These are phyloP conservation scores for Mus caroli DNA, from an alignment of 2,797 vertebrate species.

Conservation along the genomic window DNA sequence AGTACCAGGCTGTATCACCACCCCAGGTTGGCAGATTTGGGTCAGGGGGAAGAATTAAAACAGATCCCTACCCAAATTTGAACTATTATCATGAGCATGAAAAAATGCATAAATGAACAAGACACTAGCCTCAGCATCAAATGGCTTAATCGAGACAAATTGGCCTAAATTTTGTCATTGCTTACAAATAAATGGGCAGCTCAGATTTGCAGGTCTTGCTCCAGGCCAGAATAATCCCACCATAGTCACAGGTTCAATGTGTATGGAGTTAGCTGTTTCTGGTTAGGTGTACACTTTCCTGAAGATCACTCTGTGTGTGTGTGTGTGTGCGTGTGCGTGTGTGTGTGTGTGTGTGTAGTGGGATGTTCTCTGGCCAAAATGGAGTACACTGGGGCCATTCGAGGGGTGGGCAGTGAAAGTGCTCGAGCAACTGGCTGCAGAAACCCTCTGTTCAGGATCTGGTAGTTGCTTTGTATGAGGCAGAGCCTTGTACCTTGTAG, in stretches of 20 bases:
- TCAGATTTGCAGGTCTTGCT: neutral
- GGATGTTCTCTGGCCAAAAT: neutral
- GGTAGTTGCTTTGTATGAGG: neutral
- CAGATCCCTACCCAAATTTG: neutral
- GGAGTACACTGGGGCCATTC: neutral
- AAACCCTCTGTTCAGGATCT: neutral
- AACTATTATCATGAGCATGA: neutral
- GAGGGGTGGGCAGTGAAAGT: neutral
- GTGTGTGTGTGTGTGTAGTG: no score
- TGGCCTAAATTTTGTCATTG: neutral
- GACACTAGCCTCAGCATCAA: neutral
- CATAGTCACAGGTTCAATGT: neutral
- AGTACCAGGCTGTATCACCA: neutral
- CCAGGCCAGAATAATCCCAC: neutral
- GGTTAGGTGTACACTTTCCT: neutral
- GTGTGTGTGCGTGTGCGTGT: no score
- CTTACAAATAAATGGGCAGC: neutral
- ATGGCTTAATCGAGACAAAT: neutral
- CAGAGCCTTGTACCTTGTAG: neutral
- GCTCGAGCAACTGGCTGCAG: neutral
- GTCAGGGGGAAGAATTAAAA: neutral
- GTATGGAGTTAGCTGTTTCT: neutral
- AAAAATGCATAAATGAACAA: neutral
- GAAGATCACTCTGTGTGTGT: neutral
- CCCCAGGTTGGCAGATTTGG: neutral